These are phyloP conservation scores for Anguilla rostrata DNA, from an alignment of 2,113 vertebrate species.

Conservation along the genomic window DNA sequence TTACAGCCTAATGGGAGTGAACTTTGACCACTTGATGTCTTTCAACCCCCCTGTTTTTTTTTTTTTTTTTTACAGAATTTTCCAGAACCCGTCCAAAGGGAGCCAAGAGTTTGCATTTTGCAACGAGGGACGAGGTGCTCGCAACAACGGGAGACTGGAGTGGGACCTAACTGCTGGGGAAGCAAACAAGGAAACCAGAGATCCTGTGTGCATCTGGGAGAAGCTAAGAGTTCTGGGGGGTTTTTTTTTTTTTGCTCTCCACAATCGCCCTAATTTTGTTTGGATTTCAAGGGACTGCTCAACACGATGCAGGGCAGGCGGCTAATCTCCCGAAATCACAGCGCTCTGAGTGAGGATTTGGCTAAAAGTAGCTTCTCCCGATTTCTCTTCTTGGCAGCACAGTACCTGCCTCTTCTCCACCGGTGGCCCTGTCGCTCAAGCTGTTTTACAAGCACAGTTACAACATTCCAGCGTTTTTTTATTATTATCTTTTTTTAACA, in stretches of 20 bases:
- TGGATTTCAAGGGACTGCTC: conserved; percentile 19
- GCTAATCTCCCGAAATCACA: conserved; percentile 8
- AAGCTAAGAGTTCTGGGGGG: conserved; percentile 8
- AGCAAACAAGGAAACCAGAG: background rate
- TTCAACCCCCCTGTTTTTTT: conserved; percentile 18
- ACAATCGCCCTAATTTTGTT: background rate
- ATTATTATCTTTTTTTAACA: conserved; percentile 38
- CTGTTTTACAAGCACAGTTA: conserved; percentile 62
- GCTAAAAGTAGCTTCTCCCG: conserved; percentile 26
- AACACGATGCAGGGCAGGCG: background rate
- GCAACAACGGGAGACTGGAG: background rate
- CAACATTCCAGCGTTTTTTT: conserved; percentile 64
- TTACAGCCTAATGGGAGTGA: conserved; percentile 26
- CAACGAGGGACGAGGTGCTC: conserved; percentile 23
- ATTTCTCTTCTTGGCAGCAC: conserved; percentile 23
- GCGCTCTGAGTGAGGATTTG: conserved; percentile 17
- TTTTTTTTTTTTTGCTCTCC: background rate
- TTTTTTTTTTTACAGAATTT: background rate
- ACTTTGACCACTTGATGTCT: conserved; percentile 12
- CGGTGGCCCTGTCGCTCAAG: background rate
- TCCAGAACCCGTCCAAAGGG: conserved; percentile 23
- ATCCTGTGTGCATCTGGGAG: conserved; percentile 2
- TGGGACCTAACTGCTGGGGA: background rate
- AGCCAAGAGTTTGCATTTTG: conserved; percentile 24
- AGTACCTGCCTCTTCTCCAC: background rate